These are phyloP conservation scores for Apamea monoglypha DNA, from an alignment of 2,888 invertebrate species.

Conservation along the genomic window DNA sequence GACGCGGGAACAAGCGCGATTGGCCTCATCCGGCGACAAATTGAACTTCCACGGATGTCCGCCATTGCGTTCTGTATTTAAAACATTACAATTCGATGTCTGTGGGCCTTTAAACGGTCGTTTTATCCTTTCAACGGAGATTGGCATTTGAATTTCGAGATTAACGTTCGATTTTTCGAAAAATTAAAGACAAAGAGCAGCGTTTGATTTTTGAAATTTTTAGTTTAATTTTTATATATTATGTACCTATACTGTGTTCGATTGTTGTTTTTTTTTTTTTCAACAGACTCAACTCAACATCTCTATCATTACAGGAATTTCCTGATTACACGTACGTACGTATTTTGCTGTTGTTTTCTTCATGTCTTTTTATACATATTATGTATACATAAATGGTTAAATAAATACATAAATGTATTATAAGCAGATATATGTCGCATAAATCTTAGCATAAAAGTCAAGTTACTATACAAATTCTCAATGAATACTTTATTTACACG, in stretches of 20 bases:
- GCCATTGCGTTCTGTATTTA: slow-evolving; percentile 63
- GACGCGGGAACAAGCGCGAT: slow-evolving; percentile 65
- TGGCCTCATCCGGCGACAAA: slow-evolving; percentile 68
- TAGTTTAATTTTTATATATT: background rate
- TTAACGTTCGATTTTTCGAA: slow-evolving; percentile 19
- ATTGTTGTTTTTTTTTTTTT: background rate
- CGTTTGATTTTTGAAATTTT: no score
- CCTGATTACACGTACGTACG: no score
- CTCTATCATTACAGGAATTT: no score
- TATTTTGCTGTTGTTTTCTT: no score
- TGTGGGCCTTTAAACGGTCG: slow-evolving; percentile 18
- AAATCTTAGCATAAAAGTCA: background rate
- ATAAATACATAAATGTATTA: no score
- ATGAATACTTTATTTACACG: background rate
- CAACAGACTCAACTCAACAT: no score
- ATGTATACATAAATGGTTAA: no score
- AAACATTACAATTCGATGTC: slow-evolving; percentile 61
- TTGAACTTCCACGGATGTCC: slow-evolving; percentile 66
- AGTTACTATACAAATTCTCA: background rate
- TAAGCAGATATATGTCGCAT: background rate
- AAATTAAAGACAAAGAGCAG: background rate
- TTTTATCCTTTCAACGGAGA: background rate
- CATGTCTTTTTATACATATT: no score
- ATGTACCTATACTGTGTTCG: background rate
- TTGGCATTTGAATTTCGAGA: background rate